Base-by-base conservation (phyloP, 2,797 vertebrate species). In the Acrossocheilus wenchowensis region DNA sequence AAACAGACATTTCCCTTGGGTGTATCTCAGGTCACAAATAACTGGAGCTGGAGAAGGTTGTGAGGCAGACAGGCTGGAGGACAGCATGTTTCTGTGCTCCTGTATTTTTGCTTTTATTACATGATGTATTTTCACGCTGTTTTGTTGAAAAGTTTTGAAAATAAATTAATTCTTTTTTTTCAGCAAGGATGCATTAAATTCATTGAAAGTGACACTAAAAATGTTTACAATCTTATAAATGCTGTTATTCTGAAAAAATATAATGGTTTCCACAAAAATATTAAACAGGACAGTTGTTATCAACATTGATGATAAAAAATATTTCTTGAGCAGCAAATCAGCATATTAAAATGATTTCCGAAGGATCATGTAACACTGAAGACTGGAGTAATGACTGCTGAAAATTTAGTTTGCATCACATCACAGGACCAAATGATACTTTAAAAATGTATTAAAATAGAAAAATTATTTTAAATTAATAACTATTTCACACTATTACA, bases 41-140 rank as follows among this genome's bases (percentile, higher is more conserved):
- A 81, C 45, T 48, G 26, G 71, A 71, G 77, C 69, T 83, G 82
- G 36, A 73, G 68, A 73, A 73, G 81, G 39, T 83, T 77, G 57
- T 39, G 41, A 68, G 30, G 60, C 30, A 50, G 41, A 64, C 19
- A 11, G 23, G 34, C 68, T 57, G 34, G 23, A 50, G 19, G 74
- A 68, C 74, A 52, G 72, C 45, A 45, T 82, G 19, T 66, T 75
- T 41, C 30, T 54, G 39, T 36, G 19, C 71, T 62, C 39, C 39
- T 41, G 48, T 48, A 48, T 54, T 41, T 72, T 54, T 82, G 43
- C 14, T 41, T 45, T 80, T 71, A 52, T 41, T 60, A 14, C 12
- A 12, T 41, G 23, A 11, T 52, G 48, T 41, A 52, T 57, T 78
- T 57, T 39, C 43, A 26, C 36, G 15, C 23, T 43, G 64, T 66